Evolutionary conservation across 2,113 vertebrate genomes (phyloP).

Genomic region (Macquaria australasica): DNA sequence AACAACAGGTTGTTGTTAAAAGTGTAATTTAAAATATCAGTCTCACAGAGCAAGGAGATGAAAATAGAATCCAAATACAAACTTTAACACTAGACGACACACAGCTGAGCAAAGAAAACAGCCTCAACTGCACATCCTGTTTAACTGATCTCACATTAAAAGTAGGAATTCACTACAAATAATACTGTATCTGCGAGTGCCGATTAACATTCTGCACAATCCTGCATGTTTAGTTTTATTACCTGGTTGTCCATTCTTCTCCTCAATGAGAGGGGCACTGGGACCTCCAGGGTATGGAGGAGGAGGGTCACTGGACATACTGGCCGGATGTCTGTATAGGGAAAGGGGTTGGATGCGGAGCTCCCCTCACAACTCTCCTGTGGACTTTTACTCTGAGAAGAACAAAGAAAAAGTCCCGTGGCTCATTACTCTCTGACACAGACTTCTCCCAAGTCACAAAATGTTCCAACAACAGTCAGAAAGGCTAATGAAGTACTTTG

Average conservation of each 20-base stretch:
- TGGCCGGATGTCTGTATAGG: constrained; percentile 62
- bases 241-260: constrained; percentile 94
- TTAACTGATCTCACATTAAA: background rate
- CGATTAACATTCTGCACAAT: constrained; percentile 22
- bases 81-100: background rate
- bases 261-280: constrained; percentile 91
- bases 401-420: constrained; percentile 21
- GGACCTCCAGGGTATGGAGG: constrained; percentile 96
- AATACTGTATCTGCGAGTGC: no score
- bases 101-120: background rate
- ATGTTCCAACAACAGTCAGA: constrained; percentile 29
- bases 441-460: constrained; percentile 3
- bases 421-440: constrained; percentile 44
- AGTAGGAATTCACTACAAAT: background rate
- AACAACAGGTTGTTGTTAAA: no score
- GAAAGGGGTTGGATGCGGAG: constrained; percentile 38
- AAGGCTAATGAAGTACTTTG: constrained; percentile 31
- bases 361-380: constrained; percentile 47
- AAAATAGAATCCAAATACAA: background rate
- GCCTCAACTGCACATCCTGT: background rate
- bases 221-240: constrained; percentile 50
- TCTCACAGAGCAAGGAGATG: background rate
- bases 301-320: constrained; percentile 95
- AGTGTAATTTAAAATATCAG: background rate
- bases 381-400: constrained; percentile 19